phyloP scores from a whole-genome alignment of 2,797 vertebrate species.

The Crenuchus spilurus region DNA sequence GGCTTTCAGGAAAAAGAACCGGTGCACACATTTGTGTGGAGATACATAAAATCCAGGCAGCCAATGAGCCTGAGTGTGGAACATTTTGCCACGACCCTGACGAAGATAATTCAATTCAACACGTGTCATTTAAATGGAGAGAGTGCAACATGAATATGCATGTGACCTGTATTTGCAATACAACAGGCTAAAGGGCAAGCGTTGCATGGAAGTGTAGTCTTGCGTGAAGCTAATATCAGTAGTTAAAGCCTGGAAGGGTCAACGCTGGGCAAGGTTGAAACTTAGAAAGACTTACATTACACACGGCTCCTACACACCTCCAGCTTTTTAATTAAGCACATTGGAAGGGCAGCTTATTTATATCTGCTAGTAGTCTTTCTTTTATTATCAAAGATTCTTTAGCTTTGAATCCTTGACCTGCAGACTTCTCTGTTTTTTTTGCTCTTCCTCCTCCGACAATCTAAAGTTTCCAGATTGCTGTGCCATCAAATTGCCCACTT shows the following conservation, averaged over 20 bases:
- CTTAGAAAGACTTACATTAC: not conserved
- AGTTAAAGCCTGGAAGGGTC: not conserved
- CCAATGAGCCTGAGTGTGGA: slow-evolving; percentile 19
- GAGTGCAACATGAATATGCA: not conserved
- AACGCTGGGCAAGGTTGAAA: not conserved
- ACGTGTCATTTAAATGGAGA: not conserved
- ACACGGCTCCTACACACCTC: not conserved
- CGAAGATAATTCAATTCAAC: slow-evolving; percentile 27
- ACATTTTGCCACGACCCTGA: slow-evolving; percentile 6
- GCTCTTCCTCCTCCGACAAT: not conserved
- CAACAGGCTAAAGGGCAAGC: not conserved
- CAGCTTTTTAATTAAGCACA: not conserved
- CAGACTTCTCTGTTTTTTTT: not conserved
- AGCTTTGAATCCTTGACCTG: slow-evolving; percentile 13
- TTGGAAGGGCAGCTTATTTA: not conserved
- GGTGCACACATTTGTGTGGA: not conserved
- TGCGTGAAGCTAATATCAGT: not conserved
- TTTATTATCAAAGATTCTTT: not conserved
- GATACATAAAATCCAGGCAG: slow-evolving; percentile 31
- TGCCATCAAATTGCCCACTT: not conserved
- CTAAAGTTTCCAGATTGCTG: not conserved
- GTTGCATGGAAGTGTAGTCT: not conserved
- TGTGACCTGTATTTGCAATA: not conserved
- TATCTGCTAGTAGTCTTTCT: not conserved
- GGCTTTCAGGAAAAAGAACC: not conserved